phyloP scores from a whole-genome alignment of 2,797 vertebrate species.

The Alfaro cultratus region DNA sequence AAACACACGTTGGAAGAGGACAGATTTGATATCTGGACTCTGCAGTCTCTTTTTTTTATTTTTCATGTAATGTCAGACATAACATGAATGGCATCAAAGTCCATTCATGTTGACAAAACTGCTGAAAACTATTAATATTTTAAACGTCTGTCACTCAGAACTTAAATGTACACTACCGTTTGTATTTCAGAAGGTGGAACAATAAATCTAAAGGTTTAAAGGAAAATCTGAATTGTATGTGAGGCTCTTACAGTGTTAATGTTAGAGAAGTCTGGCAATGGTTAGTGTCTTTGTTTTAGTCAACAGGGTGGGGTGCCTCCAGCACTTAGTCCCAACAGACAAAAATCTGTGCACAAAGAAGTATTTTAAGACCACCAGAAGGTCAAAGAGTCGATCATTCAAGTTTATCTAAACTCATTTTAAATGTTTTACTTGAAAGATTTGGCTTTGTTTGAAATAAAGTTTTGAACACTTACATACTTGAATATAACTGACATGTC shows the following conservation, averaged over 20 bases:
- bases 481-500: background rate
- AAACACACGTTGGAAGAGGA: background rate
- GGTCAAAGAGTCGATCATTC: conserved; percentile 6
- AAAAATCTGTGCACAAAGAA: background rate
- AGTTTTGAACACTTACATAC: background rate
- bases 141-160: background rate
- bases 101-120: background rate
- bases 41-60: background rate
- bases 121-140: background rate
- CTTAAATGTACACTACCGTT: background rate
- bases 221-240: background rate
- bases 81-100: background rate
- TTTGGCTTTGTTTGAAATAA: background rate
- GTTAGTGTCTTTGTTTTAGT: conserved; percentile 71
- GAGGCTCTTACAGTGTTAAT: conserved; percentile 21
- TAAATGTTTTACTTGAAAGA: background rate
- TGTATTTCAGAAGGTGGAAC: background rate
- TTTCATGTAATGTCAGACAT: background rate
- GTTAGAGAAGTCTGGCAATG: conserved; percentile 66
- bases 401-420: conserved; percentile 1
- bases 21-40: background rate
- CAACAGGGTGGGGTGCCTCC: conserved; percentile 63
- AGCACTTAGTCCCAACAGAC: conserved; percentile 37
- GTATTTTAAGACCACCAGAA: conserved; percentile 30
- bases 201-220: background rate